Conservation (phyloP, 2,797 vertebrate genomes). For the Periparus ater region DNA sequence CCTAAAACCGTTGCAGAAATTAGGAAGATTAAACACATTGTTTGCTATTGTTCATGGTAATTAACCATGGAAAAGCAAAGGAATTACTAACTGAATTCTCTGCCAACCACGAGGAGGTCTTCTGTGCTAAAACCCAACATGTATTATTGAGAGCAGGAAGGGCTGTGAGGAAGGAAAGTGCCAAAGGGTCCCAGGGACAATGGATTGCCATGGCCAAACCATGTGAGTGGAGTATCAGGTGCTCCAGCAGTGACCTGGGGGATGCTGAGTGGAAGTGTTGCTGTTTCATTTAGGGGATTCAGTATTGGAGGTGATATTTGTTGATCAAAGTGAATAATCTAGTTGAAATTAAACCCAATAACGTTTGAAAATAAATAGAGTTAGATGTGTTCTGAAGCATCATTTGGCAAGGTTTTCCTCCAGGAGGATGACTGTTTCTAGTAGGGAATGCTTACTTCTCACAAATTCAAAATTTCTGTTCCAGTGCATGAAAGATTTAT, state of each 20-base stretch:
- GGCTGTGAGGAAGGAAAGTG: background rate
- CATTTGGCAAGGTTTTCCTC: background rate
- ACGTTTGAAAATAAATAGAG: background rate
- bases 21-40: background rate
- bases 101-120: background rate
- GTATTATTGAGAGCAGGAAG: background rate
- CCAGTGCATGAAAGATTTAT: background rate
- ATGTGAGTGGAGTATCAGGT: rapidly evolving
- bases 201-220: background rate
- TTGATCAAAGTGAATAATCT: background rate
- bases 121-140: background rate
- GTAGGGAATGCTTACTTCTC: background rate
- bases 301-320: background rate
- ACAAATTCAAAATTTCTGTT: background rate
- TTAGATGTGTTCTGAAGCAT: background rate
- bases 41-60: background rate
- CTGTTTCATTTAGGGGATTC: background rate
- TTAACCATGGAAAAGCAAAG: background rate
- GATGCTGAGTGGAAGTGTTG: background rate
- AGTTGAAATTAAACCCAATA: background rate
- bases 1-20: background rate
- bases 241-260: background rate
- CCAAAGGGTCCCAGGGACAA: background rate
- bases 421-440: background rate
- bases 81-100: background rate